Evolutionary conservation across 2,797 vertebrate species (phyloP).

Genomic region (Iguana delicatissima): DNA sequence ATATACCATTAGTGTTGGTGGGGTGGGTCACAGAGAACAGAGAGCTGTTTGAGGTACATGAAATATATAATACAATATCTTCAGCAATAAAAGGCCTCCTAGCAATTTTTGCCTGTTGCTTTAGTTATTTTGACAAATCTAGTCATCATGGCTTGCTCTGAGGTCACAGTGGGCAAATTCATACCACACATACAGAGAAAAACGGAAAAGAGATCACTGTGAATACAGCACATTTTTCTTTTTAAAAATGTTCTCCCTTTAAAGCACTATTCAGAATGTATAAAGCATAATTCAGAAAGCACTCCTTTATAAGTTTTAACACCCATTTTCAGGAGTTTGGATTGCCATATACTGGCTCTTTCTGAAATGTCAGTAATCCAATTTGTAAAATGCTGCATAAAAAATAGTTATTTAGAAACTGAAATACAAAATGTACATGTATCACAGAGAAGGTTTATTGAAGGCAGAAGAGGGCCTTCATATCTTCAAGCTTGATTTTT

Average conservation of each 20-base stretch:
- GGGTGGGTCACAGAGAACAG: neutral
- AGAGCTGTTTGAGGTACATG: conserved; percentile 11
- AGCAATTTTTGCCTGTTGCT: conserved; percentile 36
- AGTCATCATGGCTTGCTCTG: conserved; percentile 10
- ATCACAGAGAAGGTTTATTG: conserved; percentile 17
- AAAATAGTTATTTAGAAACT: conserved; percentile 29
- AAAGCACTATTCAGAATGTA: conserved; percentile 27
- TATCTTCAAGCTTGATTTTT: conserved; percentile 25
- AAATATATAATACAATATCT: conserved; percentile 9
- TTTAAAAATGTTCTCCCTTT: conserved; percentile 45
- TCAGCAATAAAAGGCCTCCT: conserved; percentile 38
- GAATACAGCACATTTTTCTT: conserved; percentile 11
- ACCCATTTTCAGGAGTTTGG: conserved; percentile 15
- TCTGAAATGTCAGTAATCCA: conserved; percentile 12
- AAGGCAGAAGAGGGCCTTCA: conserved; percentile 19
- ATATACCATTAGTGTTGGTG: neutral
- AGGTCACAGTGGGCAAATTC: conserved; percentile 42
- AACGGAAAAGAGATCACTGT: conserved; percentile 16
- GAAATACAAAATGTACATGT: conserved; percentile 43
- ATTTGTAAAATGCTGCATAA: conserved; percentile 20
- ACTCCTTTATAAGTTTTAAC: conserved; percentile 33
- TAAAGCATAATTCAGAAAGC: conserved; percentile 39
- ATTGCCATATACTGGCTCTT: conserved; percentile 8
- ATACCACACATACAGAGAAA: neutral
- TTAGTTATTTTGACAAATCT: conserved; percentile 32